Evolutionary conservation across 2,888 invertebrate species (phyloP).

Genomic region (Cephus nigrinus): DNA sequence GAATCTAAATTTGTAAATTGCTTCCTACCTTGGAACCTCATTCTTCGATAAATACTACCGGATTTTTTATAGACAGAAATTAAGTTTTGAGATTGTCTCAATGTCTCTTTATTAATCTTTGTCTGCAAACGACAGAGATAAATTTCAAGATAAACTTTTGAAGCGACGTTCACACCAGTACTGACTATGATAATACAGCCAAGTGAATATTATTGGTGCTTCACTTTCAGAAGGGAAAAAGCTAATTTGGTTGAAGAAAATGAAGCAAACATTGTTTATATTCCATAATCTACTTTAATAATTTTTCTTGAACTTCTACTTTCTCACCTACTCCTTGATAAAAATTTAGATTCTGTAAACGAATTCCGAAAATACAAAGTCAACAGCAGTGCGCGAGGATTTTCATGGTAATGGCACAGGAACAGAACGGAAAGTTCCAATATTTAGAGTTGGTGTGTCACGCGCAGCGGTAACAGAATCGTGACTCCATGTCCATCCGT

Average conservation of each 20-base stretch:
- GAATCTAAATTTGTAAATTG: too few species aligned
- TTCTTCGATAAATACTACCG: too few species aligned
- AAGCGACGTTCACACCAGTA: background rate
- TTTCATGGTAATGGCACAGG: background rate
- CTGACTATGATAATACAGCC: background rate
- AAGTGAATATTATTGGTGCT: background rate
- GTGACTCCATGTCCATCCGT: background rate
- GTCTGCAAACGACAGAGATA: background rate
- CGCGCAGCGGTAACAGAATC: background rate
- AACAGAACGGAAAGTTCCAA: background rate
- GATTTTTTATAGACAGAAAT: too few species aligned
- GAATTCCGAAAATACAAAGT: background rate
- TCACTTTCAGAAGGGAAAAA: background rate
- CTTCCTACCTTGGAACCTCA: too few species aligned
- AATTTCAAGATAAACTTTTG: background rate
- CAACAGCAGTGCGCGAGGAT: background rate
- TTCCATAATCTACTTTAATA: background rate
- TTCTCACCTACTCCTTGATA: background rate
- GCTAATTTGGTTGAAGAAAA: background rate
- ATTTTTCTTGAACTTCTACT: background rate
- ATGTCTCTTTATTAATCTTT: background rate
- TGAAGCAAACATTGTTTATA: background rate
- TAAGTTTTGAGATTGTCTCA: background rate
- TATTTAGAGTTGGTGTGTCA: background rate
- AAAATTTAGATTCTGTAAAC: background rate